Conservation (phyloP, 2,888 invertebrate species). For the Pomacea canaliculata region DNA sequence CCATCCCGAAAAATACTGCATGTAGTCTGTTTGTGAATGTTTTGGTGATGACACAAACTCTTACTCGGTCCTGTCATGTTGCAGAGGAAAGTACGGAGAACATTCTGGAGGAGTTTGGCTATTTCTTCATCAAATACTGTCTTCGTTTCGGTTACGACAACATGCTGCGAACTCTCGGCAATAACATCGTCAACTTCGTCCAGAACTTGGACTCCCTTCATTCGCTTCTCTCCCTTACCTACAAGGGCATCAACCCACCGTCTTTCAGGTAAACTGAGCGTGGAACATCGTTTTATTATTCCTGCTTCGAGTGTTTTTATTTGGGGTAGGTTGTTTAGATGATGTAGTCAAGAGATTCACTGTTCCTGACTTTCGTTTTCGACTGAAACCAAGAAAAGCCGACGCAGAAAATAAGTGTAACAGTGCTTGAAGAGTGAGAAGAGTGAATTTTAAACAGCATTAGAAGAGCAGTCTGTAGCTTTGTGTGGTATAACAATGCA, state of each 20-base stretch:
- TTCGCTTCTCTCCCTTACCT: constrained; percentile 64
- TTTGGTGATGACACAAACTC: no score
- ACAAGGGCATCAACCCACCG: constrained; percentile 65
- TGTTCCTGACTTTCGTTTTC: constrained; percentile 16
- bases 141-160: constrained; percentile 61
- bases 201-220: constrained; percentile 65
- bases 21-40: no score
- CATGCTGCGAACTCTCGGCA: constrained; percentile 60
- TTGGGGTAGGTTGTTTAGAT: background rate
- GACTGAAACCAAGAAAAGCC: background rate
- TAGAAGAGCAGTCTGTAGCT: no score
- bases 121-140: constrained; percentile 62
- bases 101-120: constrained; percentile 63
- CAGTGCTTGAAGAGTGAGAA: no score
- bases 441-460: no score
- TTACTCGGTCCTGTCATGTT: background rate
- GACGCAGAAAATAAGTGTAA: no score
- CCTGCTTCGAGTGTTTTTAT: background rate
- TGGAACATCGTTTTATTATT: background rate
- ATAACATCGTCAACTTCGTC: constrained; percentile 58
- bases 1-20: no score
- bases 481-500: no score
- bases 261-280: constrained; percentile 58
- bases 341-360: background rate
- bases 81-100: constrained; percentile 57